Percentiles rank a stretch among this genome's conserved stretches.
phyloP scores from a whole-genome alignment of 2,888 invertebrate genomes.

The Nomada goodeniana region DNA sequence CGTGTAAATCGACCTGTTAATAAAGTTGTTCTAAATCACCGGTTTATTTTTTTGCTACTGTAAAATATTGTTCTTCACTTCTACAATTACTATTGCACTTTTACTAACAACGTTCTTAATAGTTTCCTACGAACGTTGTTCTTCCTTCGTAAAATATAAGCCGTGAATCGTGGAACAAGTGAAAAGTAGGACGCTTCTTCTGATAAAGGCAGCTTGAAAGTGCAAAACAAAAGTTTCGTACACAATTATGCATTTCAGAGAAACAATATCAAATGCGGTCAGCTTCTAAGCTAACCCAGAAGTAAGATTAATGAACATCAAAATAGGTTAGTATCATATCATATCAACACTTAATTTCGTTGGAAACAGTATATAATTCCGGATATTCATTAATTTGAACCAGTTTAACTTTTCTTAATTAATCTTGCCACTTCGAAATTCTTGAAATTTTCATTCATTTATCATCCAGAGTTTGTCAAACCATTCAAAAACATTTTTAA shows the following conservation, averaged over 20 bases:
- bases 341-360: background rate
- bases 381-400: background rate
- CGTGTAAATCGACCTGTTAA: no score
- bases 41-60: no score
- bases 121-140: slow-evolving; percentile 1
- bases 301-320: slow-evolving; percentile 7
- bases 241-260: background rate
- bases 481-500: no score
- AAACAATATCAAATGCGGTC: background rate
- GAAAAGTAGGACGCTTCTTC: background rate
- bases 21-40: no score
- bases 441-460: no score
- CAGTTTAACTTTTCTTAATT: no score
- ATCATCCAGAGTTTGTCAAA: no score
- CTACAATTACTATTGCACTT: no score
- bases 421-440: background rate
- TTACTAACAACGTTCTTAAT: no score
- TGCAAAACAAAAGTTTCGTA: background rate
- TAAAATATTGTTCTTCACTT: no score
- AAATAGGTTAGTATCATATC: background rate
- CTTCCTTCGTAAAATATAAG: background rate
- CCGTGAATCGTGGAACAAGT: background rate
- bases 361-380: slow-evolving; percentile 1
- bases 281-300: background rate
- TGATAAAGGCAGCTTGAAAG: background rate